Conservation (phyloP, 2,797 vertebrate species). For the Siniperca undulata region DNA sequence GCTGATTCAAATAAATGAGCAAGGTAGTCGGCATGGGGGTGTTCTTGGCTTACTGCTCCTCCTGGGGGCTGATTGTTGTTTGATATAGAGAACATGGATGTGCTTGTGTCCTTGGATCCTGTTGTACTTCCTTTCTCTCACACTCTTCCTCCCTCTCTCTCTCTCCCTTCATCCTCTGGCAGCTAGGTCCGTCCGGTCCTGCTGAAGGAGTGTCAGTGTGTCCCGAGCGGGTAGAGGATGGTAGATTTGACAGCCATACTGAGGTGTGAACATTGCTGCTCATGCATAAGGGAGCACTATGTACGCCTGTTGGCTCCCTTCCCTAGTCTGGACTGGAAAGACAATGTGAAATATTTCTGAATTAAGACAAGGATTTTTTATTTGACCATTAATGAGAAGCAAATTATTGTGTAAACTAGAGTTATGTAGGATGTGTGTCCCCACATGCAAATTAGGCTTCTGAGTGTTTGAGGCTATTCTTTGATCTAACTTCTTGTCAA, state of each 20-base stretch:
- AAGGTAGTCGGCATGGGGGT: constrained; percentile 22
- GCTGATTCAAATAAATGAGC: constrained; percentile 51
- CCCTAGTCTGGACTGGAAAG: background rate
- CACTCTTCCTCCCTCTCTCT: constrained; percentile 41
- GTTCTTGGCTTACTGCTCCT: constrained; percentile 48
- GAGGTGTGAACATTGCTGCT: constrained; percentile 75
- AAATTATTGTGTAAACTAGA: constrained; percentile 19
- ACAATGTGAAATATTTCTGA: constrained; percentile 18
- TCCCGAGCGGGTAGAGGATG: constrained; percentile 53
- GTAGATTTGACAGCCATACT: constrained; percentile 68
- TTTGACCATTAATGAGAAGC: constrained; percentile 33
- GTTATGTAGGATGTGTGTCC: constrained; percentile 14
- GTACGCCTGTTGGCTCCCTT: constrained; percentile 50
- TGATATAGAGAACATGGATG: constrained; percentile 62
- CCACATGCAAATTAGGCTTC: constrained; percentile 35
- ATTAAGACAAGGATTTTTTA: background rate
- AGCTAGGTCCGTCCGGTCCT: constrained; percentile 60
- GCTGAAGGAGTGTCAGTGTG: constrained; percentile 57
- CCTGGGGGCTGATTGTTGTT: constrained; percentile 53
- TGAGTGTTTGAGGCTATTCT: constrained; percentile 43
- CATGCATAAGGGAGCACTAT: constrained; percentile 63
- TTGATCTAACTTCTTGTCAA: constrained; percentile 58
- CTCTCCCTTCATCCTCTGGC: constrained; percentile 56
- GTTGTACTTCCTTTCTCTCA: constrained; percentile 54
- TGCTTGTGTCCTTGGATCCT: constrained; percentile 68